These are phyloP conservation scores for Drosophila trichaetosa DNA, from an alignment of 2,888 invertebrate genomes.

Conservation along the genomic window DNA sequence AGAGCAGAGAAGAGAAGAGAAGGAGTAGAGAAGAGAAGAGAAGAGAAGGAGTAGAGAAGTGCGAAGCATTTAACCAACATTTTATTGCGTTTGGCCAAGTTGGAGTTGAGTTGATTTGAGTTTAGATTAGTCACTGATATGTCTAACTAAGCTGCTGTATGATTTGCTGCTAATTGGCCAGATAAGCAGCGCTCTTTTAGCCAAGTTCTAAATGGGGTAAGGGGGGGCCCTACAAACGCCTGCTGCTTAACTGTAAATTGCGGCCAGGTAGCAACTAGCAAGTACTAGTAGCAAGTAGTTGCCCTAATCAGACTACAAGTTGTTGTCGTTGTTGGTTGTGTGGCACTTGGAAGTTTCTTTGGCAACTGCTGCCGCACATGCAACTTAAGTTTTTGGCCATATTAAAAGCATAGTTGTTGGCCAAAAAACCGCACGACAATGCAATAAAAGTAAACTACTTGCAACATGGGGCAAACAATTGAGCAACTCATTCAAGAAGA, in stretches of 20 bases:
- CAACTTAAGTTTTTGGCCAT: constrained; percentile 30
- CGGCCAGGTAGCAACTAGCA: constrained; percentile 29
- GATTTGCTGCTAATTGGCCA: constrained; percentile 51
- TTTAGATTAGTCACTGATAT: constrained; percentile 15
- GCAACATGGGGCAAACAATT: constrained; percentile 74
- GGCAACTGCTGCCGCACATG: constrained; percentile 26
- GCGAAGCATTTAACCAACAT: constrained; percentile 28
- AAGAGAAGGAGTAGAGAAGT: background rate
- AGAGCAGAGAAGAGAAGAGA: background rate
- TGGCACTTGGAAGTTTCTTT: constrained; percentile 37
- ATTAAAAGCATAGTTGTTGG: constrained; percentile 61
- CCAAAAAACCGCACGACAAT: constrained; percentile 69
- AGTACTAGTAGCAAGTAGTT: background rate
- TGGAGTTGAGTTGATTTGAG: background rate
- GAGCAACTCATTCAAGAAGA: constrained; percentile 74
- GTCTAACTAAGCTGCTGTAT: constrained; percentile 28
- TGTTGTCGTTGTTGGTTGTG: background rate
- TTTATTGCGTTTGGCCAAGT: constrained; percentile 5
- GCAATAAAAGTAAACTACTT: constrained; percentile 71
- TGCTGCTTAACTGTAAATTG: constrained; percentile 19
- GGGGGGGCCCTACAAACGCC: constrained; percentile 15
- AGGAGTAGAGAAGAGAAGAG: background rate
- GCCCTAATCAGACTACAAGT: constrained; percentile 24
- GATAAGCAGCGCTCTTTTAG: constrained; percentile 41
- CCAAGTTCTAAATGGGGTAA: constrained; percentile 15